A percentile compares a stretch with the other conserved stretches of the same genome.
Evolutionary conservation across 2,113 vertebrate genomes (phyloP).

Genomic region (Ailurus styani): DNA sequence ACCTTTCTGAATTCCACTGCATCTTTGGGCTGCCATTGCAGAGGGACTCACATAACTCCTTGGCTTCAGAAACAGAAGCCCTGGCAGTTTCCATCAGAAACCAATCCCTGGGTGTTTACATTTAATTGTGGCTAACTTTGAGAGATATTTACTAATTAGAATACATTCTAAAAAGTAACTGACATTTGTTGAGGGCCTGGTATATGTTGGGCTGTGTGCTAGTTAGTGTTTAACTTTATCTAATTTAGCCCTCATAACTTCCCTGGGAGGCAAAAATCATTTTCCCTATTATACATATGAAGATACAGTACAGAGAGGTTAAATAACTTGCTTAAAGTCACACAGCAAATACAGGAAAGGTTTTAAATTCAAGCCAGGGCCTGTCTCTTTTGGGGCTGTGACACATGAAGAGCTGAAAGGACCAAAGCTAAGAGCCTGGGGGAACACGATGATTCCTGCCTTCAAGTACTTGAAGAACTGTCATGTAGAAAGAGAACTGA

Average conservation of each 20-base stretch:
- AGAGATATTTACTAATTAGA: neutral
- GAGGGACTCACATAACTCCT: neutral
- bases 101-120: neutral
- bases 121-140: conserved; percentile 41
- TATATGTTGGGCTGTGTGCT: neutral
- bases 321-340: conserved; percentile 30
- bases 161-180: conserved; percentile 31
- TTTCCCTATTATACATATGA: neutral
- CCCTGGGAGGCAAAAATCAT: neutral
- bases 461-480: conserved; percentile 16
- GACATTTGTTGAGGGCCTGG: neutral
- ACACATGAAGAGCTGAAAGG: neutral
- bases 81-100: neutral
- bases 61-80: neutral
- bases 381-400: neutral
- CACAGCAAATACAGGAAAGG: conserved; percentile 1
- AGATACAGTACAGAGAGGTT: conserved; percentile 27
- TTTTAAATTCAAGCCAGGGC: neutral
- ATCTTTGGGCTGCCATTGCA: neutral
- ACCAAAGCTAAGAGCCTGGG: neutral
- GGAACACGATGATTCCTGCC: neutral
- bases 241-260: neutral
- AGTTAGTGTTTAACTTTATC: conserved; percentile 33
- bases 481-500: neutral
- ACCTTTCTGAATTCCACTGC: neutral